phyloP scores from a whole-genome alignment of 1,140 invertebrate species.

The Drosophila pseudoananassae region DNA sequence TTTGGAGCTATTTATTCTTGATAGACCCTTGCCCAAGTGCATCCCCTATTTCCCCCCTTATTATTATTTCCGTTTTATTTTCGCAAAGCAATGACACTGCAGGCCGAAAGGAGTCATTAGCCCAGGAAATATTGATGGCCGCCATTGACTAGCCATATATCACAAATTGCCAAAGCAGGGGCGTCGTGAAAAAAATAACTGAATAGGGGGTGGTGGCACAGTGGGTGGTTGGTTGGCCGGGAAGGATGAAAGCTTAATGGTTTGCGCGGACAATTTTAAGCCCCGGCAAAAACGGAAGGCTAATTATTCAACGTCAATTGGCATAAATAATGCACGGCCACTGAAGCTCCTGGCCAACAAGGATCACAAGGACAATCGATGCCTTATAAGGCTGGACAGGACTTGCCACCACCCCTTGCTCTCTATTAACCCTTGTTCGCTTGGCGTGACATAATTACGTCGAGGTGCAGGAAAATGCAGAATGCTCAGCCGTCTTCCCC shows the following conservation, averaged over 20 bases:
- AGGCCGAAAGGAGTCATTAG: constrained; percentile 57
- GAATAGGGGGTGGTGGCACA: neutral
- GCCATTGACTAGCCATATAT: constrained; percentile 63
- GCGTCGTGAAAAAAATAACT: neutral
- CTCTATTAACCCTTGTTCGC: constrained; percentile 18
- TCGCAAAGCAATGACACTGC: constrained; percentile 46
- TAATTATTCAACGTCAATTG: constrained; percentile 82
- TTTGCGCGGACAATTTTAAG: constrained; percentile 41
- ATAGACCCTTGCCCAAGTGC: neutral
- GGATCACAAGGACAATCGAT: constrained; percentile 38
- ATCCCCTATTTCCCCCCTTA: constrained; percentile 4
- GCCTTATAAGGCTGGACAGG: constrained; percentile 24
- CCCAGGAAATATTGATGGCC: constrained; percentile 71
- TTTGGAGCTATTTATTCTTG: constrained; percentile 8
- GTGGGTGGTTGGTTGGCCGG: too few relatives aligned
- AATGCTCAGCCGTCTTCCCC: constrained; percentile 1
- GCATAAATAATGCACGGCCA: constrained; percentile 69
- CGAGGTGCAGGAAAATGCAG: constrained; percentile 33
- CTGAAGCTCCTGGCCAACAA: neutral
- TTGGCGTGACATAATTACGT: constrained; percentile 54
- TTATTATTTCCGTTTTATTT: neutral
- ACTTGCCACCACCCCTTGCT: constrained; percentile 1
- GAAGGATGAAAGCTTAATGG: constrained; percentile 9
- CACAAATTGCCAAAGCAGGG: constrained; percentile 54
- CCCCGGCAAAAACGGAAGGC: constrained; percentile 43